Evolutionary conservation across 2,797 vertebrate species (phyloP).

Genomic region (Synanceia verrucosa): DNA sequence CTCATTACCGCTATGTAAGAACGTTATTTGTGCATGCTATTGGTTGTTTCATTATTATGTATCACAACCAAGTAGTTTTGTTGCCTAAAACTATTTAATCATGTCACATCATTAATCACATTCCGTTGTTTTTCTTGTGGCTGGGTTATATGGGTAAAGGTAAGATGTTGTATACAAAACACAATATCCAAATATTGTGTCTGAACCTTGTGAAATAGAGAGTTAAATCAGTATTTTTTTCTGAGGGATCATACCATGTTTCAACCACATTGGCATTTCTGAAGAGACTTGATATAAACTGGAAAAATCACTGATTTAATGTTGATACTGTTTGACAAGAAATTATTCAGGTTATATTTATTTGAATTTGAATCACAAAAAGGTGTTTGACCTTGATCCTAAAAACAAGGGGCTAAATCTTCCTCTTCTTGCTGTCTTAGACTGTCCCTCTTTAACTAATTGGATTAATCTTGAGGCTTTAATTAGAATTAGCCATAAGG

Average conservation of each 20-base stretch:
- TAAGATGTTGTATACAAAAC: background rate
- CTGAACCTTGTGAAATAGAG: background rate
- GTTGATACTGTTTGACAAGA: background rate
- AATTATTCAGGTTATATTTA: background rate
- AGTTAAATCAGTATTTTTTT: background rate
- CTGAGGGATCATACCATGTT: background rate
- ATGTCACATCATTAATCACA: background rate
- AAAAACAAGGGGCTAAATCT: conserved; percentile 19
- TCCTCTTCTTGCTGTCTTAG: conserved; percentile 49
- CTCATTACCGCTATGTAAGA: too few species aligned
- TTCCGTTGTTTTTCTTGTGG: background rate
- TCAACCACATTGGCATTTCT: background rate
- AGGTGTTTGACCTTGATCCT: conserved; percentile 51
- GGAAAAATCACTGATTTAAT: background rate
- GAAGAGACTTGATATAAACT: background rate
- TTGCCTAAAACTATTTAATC: background rate
- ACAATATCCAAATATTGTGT: background rate
- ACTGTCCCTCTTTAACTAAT: conserved; percentile 72
- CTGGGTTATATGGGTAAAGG: background rate
- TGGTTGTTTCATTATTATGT: background rate
- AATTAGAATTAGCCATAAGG: conserved; percentile 75
- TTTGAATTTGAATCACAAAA: background rate
- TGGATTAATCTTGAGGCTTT: conserved; percentile 76
- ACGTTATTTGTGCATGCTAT: too few species aligned
- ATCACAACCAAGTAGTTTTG: background rate